A percentile compares a stretch with the other conserved stretches of the same genome.
These are phyloP conservation scores for Mirza zaza DNA, from an alignment of 2,113 vertebrate genomes.

Conservation along the genomic window DNA sequence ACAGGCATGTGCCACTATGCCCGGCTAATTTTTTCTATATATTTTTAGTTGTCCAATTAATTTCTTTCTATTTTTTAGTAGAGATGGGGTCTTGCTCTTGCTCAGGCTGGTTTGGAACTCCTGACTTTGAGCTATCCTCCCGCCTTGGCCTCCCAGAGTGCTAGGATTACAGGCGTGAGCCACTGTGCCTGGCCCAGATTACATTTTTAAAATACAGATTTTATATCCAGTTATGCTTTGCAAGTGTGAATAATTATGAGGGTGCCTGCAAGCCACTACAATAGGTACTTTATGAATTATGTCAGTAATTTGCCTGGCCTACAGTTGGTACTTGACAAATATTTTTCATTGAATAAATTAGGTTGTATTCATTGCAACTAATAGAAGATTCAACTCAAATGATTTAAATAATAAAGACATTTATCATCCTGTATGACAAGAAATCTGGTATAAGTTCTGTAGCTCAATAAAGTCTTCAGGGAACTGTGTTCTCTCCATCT, in stretches of 20 bases:
- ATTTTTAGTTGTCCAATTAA: too few relatives aligned
- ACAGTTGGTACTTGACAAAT: not conserved
- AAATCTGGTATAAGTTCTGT: not conserved
- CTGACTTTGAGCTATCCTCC: too few relatives aligned
- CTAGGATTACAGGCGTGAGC: too few relatives aligned
- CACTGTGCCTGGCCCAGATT: not conserved
- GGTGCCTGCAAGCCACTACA: not conserved
- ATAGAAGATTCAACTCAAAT: not conserved
- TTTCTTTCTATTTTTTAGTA: too few relatives aligned
- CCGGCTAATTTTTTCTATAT: too few relatives aligned
- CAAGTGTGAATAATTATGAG: not conserved
- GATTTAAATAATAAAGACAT: slow-evolving; percentile 9
- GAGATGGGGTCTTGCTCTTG: too few relatives aligned
- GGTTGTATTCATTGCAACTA: slow-evolving; percentile 3
- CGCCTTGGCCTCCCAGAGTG: too few relatives aligned
- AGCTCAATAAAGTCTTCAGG: not conserved
- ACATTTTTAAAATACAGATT: not conserved
- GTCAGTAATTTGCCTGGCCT: slow-evolving; percentile 1
- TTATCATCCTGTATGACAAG: not conserved
- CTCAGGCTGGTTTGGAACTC: too few relatives aligned
- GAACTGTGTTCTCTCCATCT: not conserved
- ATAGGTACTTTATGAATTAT: slow-evolving; percentile 14
- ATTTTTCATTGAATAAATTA: not conserved
- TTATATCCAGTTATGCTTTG: not conserved
- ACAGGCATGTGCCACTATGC: too few relatives aligned